Percentiles rank a stretch among this genome's conserved stretches.
Conservation (phyloP, 1,140 invertebrate genomes). For the Melitaea cinxia region DNA sequence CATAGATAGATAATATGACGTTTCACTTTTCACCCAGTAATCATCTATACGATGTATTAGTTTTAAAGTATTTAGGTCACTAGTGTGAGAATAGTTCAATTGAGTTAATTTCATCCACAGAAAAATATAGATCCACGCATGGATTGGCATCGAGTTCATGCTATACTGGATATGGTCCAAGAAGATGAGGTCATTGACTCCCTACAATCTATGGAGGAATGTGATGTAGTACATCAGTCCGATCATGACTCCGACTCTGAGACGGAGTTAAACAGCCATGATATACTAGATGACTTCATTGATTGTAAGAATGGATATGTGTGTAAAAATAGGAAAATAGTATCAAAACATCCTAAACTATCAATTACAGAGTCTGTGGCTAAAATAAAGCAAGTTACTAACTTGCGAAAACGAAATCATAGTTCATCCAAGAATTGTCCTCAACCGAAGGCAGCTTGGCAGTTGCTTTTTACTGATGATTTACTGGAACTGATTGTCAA, state of each 20-base stretch:
- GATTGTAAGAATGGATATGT: slow-evolving; percentile 65
- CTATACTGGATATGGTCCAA: slow-evolving; percentile 76
- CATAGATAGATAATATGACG: slow-evolving; percentile 45
- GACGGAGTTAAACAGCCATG: slow-evolving; percentile 52
- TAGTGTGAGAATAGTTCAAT: slow-evolving; percentile 69
- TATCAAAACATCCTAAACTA: slow-evolving; percentile 57
- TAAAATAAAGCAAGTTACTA: slow-evolving; percentile 43
- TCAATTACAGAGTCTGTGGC: slow-evolving; percentile 37
- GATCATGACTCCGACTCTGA: slow-evolving; percentile 75
- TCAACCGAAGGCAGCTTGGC: slow-evolving; percentile 72
- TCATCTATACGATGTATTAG: not conserved
- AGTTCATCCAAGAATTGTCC: slow-evolving; percentile 44
- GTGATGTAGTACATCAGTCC: slow-evolving; percentile 66
- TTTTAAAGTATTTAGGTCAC: slow-evolving; percentile 21
- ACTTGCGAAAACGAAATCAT: slow-evolving; percentile 50
- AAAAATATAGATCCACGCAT: slow-evolving; percentile 77
- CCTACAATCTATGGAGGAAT: slow-evolving; percentile 68
- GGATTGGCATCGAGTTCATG: slow-evolving; percentile 79
- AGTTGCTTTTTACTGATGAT: slow-evolving; percentile 74
- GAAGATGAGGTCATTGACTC: slow-evolving; percentile 75
- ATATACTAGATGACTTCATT: slow-evolving; percentile 56
- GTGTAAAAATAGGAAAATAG: slow-evolving; percentile 57
- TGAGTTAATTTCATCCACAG: slow-evolving; percentile 80
- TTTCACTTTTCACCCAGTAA: slow-evolving; percentile 27
- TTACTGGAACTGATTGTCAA: slow-evolving; percentile 74